A percentile compares a stretch with the other conserved stretches of the same genome.
phyloP scores from a whole-genome alignment of 1,140 invertebrate genomes.

The Drosophila serrata region DNA sequence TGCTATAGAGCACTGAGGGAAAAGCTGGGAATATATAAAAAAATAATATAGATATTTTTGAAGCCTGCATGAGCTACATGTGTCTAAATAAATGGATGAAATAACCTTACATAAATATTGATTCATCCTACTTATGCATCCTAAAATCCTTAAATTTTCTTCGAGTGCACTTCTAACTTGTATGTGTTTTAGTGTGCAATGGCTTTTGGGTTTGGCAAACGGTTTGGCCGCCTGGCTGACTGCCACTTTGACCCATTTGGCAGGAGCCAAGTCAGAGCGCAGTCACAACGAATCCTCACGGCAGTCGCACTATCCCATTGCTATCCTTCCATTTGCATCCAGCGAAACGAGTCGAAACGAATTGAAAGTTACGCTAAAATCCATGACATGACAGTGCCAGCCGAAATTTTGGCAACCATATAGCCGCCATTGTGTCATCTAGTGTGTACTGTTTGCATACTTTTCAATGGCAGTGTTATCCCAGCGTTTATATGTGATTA shows the following conservation, averaged over 20 bases:
- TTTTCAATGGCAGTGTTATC: constrained; percentile 38
- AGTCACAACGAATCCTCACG: constrained; percentile 59
- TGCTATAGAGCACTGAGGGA: constrained; percentile 21
- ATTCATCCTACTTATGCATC: too few species aligned
- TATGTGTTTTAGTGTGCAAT: constrained; percentile 27
- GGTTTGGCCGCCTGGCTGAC: constrained; percentile 75
- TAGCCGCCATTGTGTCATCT: not conserved
- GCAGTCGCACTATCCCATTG: constrained; percentile 9
- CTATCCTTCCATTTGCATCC: constrained; percentile 45
- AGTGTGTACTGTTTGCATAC: constrained; percentile 14
- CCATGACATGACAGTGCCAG: constrained; percentile 29
- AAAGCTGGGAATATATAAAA: not conserved
- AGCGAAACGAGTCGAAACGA: constrained; percentile 32
- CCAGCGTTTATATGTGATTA: constrained; percentile 29
- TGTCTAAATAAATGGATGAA: not conserved
- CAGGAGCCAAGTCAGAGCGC: constrained; percentile 67
- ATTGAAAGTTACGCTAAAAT: constrained; percentile 27
- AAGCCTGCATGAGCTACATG: not conserved
- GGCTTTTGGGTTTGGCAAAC: constrained; percentile 72
- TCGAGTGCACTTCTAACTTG: constrained; percentile 5
- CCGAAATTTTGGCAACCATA: constrained; percentile 7
- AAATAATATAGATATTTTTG: too few species aligned
- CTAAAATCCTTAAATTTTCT: not conserved
- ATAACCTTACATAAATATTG: too few species aligned
- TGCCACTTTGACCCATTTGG: constrained; percentile 82